phyloP scores from a whole-genome alignment of 1,140 invertebrate species.

The Drosophila littoralis region DNA sequence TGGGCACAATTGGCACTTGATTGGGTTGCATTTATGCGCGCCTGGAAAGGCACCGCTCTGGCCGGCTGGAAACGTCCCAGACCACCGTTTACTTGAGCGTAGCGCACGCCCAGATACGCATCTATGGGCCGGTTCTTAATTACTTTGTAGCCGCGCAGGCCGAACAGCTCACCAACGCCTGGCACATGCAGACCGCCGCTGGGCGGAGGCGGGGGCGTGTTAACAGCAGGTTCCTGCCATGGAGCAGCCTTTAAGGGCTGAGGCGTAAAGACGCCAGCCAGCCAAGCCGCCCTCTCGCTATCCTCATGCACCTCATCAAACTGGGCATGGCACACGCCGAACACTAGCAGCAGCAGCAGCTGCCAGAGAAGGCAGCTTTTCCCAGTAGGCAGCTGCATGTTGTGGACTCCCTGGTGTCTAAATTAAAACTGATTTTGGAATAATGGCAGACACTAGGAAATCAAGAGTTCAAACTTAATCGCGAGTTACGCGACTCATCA shows the following conservation, averaged over 20 bases:
- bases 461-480: constrained; percentile 56
- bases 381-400: constrained; percentile 52
- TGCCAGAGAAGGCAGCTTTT: background rate
- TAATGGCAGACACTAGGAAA: constrained; percentile 38
- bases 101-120: constrained; percentile 72
- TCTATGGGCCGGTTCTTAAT: constrained; percentile 63
- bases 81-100: constrained; percentile 58
- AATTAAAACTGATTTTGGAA: constrained; percentile 64
- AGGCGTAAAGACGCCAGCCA: constrained; percentile 21
- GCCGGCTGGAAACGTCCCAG: constrained; percentile 70
- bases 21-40: constrained; percentile 54
- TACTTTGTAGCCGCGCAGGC: constrained; percentile 45
- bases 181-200: constrained; percentile 42
- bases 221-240: constrained; percentile 21
- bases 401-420: constrained; percentile 50
- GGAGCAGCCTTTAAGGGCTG: constrained; percentile 45
- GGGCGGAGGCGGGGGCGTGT: background rate
- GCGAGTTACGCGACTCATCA: constrained; percentile 1
- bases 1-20: constrained; percentile 67
- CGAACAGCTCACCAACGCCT: constrained; percentile 58
- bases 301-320: constrained; percentile 29
- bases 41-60: constrained; percentile 32
- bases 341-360: constrained; percentile 44
- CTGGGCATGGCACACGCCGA: constrained; percentile 37
- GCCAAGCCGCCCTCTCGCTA: constrained; percentile 34